These are phyloP conservation scores for Zaprionus obscuricornis DNA, from an alignment of 2,888 invertebrate genomes.

Conservation along the genomic window DNA sequence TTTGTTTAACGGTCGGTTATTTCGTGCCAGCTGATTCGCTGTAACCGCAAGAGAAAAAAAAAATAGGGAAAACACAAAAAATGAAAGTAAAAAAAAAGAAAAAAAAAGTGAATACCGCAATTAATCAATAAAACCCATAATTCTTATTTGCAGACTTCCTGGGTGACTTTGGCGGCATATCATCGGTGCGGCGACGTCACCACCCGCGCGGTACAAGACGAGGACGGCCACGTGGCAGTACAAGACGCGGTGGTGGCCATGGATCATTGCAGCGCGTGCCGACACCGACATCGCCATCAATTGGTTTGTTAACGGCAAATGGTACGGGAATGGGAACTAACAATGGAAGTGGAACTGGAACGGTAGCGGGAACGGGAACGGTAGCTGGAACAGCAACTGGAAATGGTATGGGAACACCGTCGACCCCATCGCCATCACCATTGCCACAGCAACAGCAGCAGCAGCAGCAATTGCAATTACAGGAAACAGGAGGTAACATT, in stretches of 20 bases:
- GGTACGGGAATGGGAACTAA: slow-evolving; percentile 35
- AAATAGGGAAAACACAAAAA: not conserved
- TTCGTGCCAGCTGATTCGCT: slow-evolving; percentile 52
- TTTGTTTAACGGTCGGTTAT: slow-evolving; percentile 36
- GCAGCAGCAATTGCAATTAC: not conserved
- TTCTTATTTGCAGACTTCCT: slow-evolving; percentile 77
- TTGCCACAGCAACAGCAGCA: slow-evolving; percentile 62
- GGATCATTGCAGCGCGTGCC: slow-evolving; percentile 80
- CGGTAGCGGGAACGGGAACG: slow-evolving; percentile 19
- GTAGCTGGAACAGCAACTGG: slow-evolving; percentile 39
- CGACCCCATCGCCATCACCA: slow-evolving; percentile 15
- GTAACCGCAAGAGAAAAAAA: slow-evolving; percentile 34
- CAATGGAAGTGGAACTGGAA: too few relatives aligned
- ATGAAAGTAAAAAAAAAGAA: not conserved
- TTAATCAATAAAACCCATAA: slow-evolving; percentile 67
- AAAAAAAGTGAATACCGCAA: slow-evolving; percentile 28
- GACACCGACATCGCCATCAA: slow-evolving; percentile 51
- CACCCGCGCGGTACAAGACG: slow-evolving; percentile 87
- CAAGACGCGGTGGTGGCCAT: slow-evolving; percentile 86
- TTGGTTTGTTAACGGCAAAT: slow-evolving; percentile 20
- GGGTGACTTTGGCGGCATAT: slow-evolving; percentile 79
- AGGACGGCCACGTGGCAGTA: slow-evolving; percentile 90
- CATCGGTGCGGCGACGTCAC: slow-evolving; percentile 81
- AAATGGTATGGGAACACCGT: too few relatives aligned
- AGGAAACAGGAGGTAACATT: slow-evolving; percentile 29